Percentiles rank a stretch among this genome's conserved stretches.
These are phyloP conservation scores for Paraplagusia blochii DNA, from an alignment of 2,113 vertebrate species.

Conservation along the genomic window DNA sequence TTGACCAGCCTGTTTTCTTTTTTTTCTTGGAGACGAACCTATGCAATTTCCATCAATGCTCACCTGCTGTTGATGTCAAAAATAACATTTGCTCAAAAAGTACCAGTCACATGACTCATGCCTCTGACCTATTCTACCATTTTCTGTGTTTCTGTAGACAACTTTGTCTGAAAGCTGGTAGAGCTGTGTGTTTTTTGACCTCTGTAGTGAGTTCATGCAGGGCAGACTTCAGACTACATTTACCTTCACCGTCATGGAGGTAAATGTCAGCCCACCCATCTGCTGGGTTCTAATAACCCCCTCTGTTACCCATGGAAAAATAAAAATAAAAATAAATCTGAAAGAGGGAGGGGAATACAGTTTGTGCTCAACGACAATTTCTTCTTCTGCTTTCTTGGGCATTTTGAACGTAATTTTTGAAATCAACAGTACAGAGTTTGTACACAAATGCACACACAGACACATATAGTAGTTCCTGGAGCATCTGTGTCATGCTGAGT, in stretches of 20 bases:
- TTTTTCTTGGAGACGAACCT: no score
- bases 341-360: conserved; percentile 25
- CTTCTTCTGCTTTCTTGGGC: conserved; percentile 60
- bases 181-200: conserved; percentile 17
- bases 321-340: conserved; percentile 1
- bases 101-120: no score
- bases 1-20: no score
- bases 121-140: no score
- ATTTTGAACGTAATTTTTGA: conserved; percentile 78
- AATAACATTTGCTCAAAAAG: no score
- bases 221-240: conserved; percentile 49
- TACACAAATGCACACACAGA: no score
- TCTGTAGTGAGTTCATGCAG: conserved; percentile 30
- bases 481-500: conserved; percentile 64
- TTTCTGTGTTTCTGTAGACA: conserved; percentile 4
- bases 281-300: conserved; percentile 71
- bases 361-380: conserved; percentile 60
- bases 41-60: no score
- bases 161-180: conserved; percentile 5
- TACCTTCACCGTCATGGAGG: conserved; percentile 41
- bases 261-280: conserved; percentile 59
- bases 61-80: no score
- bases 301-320: conserved; percentile 71
- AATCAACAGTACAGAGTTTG: conserved; percentile 71
- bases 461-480: conserved; percentile 66